Evolutionary conservation across 2,113 vertebrate species (phyloP), one percentile per base, ranked within the genome.

Genomic region (Hirundichthys speculiger): DNA sequence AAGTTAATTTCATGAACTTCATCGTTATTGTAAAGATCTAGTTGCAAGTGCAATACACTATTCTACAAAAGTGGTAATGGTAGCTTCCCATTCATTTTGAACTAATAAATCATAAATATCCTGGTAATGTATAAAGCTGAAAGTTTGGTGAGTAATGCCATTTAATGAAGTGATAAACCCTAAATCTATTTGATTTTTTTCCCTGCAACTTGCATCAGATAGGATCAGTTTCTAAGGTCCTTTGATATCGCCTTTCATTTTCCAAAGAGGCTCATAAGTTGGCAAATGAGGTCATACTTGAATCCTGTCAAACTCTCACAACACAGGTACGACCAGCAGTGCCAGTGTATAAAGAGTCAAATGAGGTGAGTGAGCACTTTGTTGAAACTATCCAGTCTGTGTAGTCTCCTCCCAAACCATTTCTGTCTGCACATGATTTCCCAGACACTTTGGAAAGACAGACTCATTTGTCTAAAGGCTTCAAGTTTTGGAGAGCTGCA

Each of bases 381-480:
- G 72, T 75, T 68, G 54, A 77, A 81, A 72, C 66, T 64, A 50
- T 34, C 24, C 50, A 12, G 74, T 66, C 51, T 73, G 67, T 74
- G 65, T 64, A n/a, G 71, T 64, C 77, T 84, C 70, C 64, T 73
- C 49, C 52, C 40, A 25, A 24, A n/a, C 43, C 38, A 30, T 75
- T 84, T 82, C 49, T 62, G 64, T 71, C 66, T 69, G 38, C 67
- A 49, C 49, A 54, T 49, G 12, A 42, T 64, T 75, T 75, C 60
- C 78, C 77, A 81, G 80, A 84, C 76, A 56, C 27, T 12, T 46
- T 70, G 81, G 79, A 87, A 86, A 85, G 72, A 83, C 45, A 51
- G 63, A 45, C 71, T 80, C 77, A 79, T 84, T 85, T 75, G 66
- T 86, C 64, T 73, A n/a, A 57, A 34, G 34, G 41, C 18, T 80